Percentiles rank a stretch among this genome's conserved stretches.
phyloP scores from a whole-genome alignment of 2,888 invertebrate genomes.

The Lysandra coridon region DNA sequence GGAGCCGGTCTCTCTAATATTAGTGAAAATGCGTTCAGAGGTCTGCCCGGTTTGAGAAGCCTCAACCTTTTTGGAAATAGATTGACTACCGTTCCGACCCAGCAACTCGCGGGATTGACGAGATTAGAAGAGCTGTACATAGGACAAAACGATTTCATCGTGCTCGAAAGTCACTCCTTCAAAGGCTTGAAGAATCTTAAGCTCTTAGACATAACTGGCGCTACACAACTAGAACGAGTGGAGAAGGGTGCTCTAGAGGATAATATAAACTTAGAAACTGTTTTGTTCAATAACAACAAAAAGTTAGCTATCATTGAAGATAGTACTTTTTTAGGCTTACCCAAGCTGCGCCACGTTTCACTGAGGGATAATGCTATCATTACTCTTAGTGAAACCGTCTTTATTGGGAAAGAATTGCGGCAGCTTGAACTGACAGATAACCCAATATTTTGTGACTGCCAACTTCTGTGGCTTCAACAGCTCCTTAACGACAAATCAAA shows the following conservation, averaged over 20 bases:
- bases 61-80: constrained; percentile 91
- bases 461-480: constrained; percentile 88
- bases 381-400: constrained; percentile 87
- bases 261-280: constrained; percentile 89
- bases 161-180: constrained; percentile 86
- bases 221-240: constrained; percentile 85
- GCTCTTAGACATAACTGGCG: constrained; percentile 88
- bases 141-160: constrained; percentile 90
- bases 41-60: constrained; percentile 86
- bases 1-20: constrained; percentile 91
- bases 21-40: constrained; percentile 87
- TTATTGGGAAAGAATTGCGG: constrained; percentile 88
- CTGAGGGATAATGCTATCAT: constrained; percentile 89
- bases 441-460: constrained; percentile 90
- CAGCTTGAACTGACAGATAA: constrained; percentile 90
- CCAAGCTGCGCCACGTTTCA: constrained; percentile 88
- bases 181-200: constrained; percentile 88
- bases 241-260: constrained; percentile 89
- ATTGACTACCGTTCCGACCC: constrained; percentile 86
- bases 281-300: constrained; percentile 89
- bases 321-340: constrained; percentile 87
- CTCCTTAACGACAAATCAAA: constrained; percentile 85
- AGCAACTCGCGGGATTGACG: constrained; percentile 84
- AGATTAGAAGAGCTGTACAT: constrained; percentile 90
- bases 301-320: constrained; percentile 86